Conservation (phyloP, 2,113 vertebrate genomes). For the Menura novaehollandiae region DNA sequence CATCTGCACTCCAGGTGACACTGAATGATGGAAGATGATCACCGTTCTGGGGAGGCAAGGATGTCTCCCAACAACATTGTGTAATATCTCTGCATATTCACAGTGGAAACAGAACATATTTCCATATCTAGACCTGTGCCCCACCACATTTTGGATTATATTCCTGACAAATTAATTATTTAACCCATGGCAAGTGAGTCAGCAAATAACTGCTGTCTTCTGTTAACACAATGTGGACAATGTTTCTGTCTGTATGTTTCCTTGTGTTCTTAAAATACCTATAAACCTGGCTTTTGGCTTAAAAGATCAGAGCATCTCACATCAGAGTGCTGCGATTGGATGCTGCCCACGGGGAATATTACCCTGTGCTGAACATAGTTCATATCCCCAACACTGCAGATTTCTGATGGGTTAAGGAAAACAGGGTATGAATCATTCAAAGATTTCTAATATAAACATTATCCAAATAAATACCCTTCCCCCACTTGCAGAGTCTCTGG, state of each 20-base stretch:
- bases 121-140: not conserved
- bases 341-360: not conserved
- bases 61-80: not conserved
- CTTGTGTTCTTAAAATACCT: not conserved
- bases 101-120: not conserved
- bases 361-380: not conserved
- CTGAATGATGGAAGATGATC: not conserved
- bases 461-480: not conserved
- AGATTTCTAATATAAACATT: not conserved
- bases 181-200: not conserved
- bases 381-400: not conserved
- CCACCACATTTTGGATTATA: not conserved
- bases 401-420: not conserved
- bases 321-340: not conserved
- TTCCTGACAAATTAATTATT: not conserved
- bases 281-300: not conserved
- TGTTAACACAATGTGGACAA: not conserved
- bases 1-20: not conserved
- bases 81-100: not conserved
- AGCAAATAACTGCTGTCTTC: not conserved
- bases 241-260: not conserved
- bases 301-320: not conserved
- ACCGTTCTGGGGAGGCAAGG: not conserved
- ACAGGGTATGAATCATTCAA: not conserved
- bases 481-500: not conserved